Evolutionary conservation across 2,888 invertebrate species (phyloP), one percentile per base, ranked within the genome.

Genomic region (Drosophila mimetica): DNA sequence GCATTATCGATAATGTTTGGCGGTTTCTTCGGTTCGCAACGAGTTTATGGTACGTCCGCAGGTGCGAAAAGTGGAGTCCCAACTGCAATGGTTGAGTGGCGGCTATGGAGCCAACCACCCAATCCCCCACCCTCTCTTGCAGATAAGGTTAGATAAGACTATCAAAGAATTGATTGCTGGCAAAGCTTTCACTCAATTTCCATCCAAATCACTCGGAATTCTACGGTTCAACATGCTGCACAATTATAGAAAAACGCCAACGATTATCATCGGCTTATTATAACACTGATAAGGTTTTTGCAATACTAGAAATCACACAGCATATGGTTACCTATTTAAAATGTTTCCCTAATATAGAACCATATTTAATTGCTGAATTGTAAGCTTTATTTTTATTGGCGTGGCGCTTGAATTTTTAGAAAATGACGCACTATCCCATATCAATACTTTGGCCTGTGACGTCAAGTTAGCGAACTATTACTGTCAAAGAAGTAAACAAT

Each of bases 121-220:
- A 18, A 11, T n/a, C 34, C 13, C 34, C 5, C 13, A 20, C 48
- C 44, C 20, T 51, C 25, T 42, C 36, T 28, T 14, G 41, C 18
- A 41, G 52, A 69, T 60, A 70, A 48, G 32, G 42, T 32, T 60
- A 77, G 77, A 77, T 77, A 77, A 34, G 64, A 48, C 20, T 75
- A 77, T 77, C 69, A 64, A 20, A 7, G 44, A 66, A 76, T 79
- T 76, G 76, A 74, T 71, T 71, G 46, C 32, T 42, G 47, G 2
- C 37, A 14, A 34, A 58, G 64, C 67, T 72, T 72, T 73, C 58
- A 61, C 72, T 73, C 73, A 73, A 71, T 8, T 7, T 13, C n/a
- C 16, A 4, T 3, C 47, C 16, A n/a, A 34, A 13, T 28, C 36
- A 53, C 59, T 69, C 47, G n/a, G 18, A 47, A 14, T n/a, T 18